Percentiles rank a stretch among this genome's conserved stretches.
Evolutionary conservation across 2,797 vertebrate species (phyloP).

Genomic region (Danio choprae): DNA sequence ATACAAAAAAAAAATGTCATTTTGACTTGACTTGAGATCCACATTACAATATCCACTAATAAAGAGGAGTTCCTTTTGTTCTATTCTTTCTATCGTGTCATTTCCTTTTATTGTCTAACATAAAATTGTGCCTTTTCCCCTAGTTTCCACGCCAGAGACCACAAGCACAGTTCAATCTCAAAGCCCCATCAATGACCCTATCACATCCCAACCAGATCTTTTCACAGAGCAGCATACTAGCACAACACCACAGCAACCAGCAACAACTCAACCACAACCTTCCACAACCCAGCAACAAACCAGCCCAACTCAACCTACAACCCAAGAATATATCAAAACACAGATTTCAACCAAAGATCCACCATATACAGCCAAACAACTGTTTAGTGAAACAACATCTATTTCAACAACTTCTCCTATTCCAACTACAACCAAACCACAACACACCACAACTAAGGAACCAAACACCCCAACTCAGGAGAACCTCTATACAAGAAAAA

Average conservation of each 20-base stretch:
- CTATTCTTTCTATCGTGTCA: neutral
- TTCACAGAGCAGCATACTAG: neutral
- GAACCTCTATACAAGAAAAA: slow-evolving; percentile 36
- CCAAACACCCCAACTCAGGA: slow-evolving; percentile 18
- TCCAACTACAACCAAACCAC: slow-evolving; percentile 18
- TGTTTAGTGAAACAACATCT: slow-evolving; percentile 9
- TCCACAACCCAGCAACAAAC: slow-evolving; percentile 22
- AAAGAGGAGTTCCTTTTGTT: neutral
- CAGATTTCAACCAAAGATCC: slow-evolving; percentile 43
- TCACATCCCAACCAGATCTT: slow-evolving; percentile 10
- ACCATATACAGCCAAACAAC: slow-evolving; percentile 18
- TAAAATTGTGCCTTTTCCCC: slow-evolving; percentile 7
- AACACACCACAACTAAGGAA: neutral
- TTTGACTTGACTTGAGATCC: neutral
- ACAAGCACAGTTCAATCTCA: neutral
- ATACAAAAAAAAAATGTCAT: neutral
- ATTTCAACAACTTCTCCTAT: neutral
- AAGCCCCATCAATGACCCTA: neutral
- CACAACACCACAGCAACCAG: neutral
- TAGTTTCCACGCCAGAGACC: slow-evolving; percentile 19
- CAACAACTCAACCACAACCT: neutral
- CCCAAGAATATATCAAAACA: slow-evolving; percentile 5
- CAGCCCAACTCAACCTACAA: neutral
- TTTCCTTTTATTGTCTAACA: neutral
- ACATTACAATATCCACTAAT: neutral